phyloP scores from a whole-genome alignment of 2,888 invertebrate genomes.

The Ormyrus labotus region DNA sequence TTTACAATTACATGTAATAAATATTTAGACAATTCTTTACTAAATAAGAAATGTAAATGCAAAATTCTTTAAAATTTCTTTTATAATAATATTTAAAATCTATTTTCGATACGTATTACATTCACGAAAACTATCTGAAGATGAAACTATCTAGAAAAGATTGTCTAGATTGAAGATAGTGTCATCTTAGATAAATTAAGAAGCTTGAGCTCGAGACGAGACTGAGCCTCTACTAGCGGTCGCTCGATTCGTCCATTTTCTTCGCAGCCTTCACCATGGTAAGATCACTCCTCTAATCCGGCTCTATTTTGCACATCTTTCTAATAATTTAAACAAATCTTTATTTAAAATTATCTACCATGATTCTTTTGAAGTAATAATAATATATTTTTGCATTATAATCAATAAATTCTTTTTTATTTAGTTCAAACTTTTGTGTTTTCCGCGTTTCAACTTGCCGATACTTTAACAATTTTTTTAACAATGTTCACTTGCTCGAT shows the following conservation, averaged over 20 bases:
- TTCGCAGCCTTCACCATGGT: constrained; percentile 52
- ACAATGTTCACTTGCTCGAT: not conserved
- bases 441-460: not conserved
- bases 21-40: not conserved
- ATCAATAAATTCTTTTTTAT: constrained; percentile 9
- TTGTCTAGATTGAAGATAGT: not conserved
- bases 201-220: not conserved
- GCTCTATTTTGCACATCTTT: constrained; percentile 37
- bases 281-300: constrained; percentile 45
- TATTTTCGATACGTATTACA: no score
- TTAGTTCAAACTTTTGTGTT: not conserved
- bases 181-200: constrained; percentile 18
- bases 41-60: not conserved
- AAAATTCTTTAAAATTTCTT: not conserved
- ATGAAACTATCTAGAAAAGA: no score
- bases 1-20: not conserved
- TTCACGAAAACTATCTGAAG: no score
- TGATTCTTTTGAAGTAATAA: not conserved
- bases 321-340: not conserved
- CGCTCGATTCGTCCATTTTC: constrained; percentile 50
- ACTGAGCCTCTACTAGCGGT: no score
- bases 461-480: not conserved
- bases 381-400: constrained; percentile 42
- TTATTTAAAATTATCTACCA: not conserved
- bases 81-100: not conserved